phyloP scores from a whole-genome alignment of 2,797 vertebrate genomes.

The Scleropages formosus region DNA sequence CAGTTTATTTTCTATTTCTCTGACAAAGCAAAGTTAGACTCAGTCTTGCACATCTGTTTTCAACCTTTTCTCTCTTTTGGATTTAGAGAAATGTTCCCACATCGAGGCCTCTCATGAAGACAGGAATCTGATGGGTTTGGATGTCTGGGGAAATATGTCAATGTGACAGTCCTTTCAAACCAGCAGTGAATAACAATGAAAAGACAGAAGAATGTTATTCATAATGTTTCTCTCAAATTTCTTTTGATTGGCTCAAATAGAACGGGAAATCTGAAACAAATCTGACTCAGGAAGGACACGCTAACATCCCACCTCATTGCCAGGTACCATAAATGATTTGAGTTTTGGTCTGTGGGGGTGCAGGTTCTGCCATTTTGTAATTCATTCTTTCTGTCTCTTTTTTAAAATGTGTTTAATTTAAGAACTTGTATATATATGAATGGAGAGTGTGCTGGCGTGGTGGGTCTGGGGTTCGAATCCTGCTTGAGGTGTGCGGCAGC shows the following conservation, averaged over 20 bases:
- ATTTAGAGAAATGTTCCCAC: neutral
- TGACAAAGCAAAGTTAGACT: too few relatives aligned
- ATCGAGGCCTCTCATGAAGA: constrained; percentile 5
- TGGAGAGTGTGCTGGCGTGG: too few relatives aligned
- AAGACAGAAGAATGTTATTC: neutral
- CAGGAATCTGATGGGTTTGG: constrained; percentile 8
- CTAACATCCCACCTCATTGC: constrained; percentile 11
- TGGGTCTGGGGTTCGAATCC: too few relatives aligned
- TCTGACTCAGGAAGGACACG: neutral
- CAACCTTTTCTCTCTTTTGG: too few relatives aligned
- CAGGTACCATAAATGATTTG: neutral
- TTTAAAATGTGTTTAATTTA: too few relatives aligned
- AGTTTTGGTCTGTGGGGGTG: neutral
- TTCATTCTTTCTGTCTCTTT: neutral
- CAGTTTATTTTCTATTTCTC: too few relatives aligned
- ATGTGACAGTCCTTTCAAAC: neutral
- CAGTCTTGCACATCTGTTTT: too few relatives aligned
- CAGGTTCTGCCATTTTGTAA: neutral
- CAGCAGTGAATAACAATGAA: neutral
- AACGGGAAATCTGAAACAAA: neutral
- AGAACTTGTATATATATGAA: too few relatives aligned
- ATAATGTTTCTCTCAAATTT: constrained; percentile 4
- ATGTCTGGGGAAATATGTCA: constrained; percentile 3
- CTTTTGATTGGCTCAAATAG: neutral
- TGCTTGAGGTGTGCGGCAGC: too few relatives aligned